These are phyloP conservation scores for Dynastes hyllus DNA, from an alignment of 2,888 invertebrate species.

Conservation along the genomic window DNA sequence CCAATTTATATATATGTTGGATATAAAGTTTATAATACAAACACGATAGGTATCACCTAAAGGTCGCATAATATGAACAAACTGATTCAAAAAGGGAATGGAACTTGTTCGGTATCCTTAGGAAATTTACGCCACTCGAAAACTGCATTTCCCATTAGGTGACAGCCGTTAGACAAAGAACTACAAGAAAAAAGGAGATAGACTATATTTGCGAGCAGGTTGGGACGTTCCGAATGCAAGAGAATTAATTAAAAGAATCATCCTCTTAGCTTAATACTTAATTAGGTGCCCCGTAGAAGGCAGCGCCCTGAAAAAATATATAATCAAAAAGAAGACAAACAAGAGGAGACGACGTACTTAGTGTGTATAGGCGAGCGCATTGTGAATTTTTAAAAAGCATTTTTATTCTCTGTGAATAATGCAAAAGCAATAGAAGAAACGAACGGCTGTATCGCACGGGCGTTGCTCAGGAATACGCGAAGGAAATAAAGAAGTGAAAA, in stretches of 20 bases:
- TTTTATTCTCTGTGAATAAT: slow-evolving; percentile 65
- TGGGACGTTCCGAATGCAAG: slow-evolving; percentile 27
- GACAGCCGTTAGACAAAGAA: slow-evolving; percentile 5
- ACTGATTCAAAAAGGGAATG: neutral
- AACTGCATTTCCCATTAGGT: slow-evolving; percentile 19
- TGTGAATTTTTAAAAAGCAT: slow-evolving; percentile 64
- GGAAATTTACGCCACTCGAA: slow-evolving; percentile 20
- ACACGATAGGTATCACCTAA: neutral
- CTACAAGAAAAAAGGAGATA: slow-evolving; percentile 26
- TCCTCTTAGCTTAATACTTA: slow-evolving; percentile 50
- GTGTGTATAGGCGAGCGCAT: slow-evolving; percentile 54
- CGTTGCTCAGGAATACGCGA: slow-evolving; percentile 1
- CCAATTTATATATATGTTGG: too few species aligned
- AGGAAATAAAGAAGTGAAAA: slow-evolving; percentile 43
- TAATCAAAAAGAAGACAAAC: slow-evolving; percentile 46
- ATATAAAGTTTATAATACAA: too few species aligned
- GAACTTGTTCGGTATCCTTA: neutral
- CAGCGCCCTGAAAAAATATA: slow-evolving; percentile 17
- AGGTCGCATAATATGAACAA: neutral
- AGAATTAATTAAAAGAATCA: slow-evolving; percentile 47
- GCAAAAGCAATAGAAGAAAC: slow-evolving; percentile 57
- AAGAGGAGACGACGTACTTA: slow-evolving; percentile 44
- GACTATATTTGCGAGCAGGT: slow-evolving; percentile 17
- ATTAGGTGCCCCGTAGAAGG: slow-evolving; percentile 30
- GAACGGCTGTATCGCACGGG: slow-evolving; percentile 24